Percentiles rank a stretch among this genome's conserved stretches.
These are phyloP conservation scores for Copidosoma floridanum DNA, from an alignment of 1,140 invertebrate genomes.

Conservation along the genomic window DNA sequence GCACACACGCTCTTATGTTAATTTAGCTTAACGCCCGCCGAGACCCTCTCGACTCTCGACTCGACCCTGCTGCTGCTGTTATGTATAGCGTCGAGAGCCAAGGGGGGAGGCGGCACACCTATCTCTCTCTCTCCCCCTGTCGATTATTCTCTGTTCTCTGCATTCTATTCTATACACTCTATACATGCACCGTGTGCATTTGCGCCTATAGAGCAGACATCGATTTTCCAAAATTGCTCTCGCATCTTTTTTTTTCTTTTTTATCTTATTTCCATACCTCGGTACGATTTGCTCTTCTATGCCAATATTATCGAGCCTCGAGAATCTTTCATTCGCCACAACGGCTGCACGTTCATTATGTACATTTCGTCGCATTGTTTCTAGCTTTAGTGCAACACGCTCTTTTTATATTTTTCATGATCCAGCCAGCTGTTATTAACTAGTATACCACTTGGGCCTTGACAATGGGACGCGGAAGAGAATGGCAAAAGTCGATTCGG, in stretches of 20 bases:
- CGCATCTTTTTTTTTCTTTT: not conserved
- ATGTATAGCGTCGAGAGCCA: not conserved
- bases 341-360: no score
- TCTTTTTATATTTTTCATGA: no score
- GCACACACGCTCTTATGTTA: conserved; percentile 57
- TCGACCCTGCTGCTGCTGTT: not conserved
- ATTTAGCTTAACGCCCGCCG: conserved; percentile 53
- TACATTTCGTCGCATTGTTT: no score
- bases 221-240: conserved; percentile 16
- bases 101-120: not conserved
- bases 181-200: not conserved
- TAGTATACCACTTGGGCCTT: not conserved
- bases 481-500: not conserved
- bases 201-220: not conserved
- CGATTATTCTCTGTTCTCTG: no score
- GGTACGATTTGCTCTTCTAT: no score
- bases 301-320: no score
- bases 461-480: not conserved
- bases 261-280: no score
- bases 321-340: no score
- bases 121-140: not conserved
- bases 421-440: conserved; percentile 3
- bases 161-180: no score
- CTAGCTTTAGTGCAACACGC: no score
- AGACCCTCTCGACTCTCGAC: conserved; percentile 31